Percentiles rank a stretch among this genome's conserved stretches.
phyloP scores from a whole-genome alignment of 2,797 vertebrate species.

The Ctenopoma kingsleyae region DNA sequence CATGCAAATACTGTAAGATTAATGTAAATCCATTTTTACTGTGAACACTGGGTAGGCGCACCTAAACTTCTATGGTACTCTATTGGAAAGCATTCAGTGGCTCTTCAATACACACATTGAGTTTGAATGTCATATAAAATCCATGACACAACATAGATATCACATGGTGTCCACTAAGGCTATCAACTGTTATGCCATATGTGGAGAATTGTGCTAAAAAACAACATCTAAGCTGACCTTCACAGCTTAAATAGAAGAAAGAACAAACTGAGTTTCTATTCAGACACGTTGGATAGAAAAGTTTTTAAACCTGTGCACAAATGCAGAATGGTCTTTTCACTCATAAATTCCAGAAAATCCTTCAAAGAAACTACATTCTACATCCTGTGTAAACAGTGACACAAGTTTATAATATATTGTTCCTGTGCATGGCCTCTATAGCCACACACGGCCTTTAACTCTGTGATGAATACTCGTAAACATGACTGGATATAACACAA shows the following conservation, averaged over 20 bases:
- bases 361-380: conserved; percentile 1
- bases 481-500: neutral
- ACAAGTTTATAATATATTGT: conserved; percentile 1
- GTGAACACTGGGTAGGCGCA: neutral
- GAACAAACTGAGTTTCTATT: conserved; percentile 29
- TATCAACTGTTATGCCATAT: conserved; percentile 15
- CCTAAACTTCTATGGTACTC: neutral
- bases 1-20: conserved; percentile 39
- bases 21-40: conserved; percentile 5
- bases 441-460: neutral
- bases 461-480: conserved; percentile 7
- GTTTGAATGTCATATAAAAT: conserved; percentile 29
- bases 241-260: conserved; percentile 39
- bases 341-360: neutral
- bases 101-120: conserved; percentile 6
- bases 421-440: neutral
- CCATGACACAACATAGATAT: conserved; percentile 14
- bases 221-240: conserved; percentile 50
- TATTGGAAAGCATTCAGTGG: conserved; percentile 4
- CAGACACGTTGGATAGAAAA: conserved; percentile 24
- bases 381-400: neutral
- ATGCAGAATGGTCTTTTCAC: conserved; percentile 3
- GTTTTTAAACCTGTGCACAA: conserved; percentile 20
- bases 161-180: conserved; percentile 36
- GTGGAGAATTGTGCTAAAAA: conserved; percentile 33